Evolutionary conservation across 2,113 vertebrate genomes (phyloP).

Genomic region (Megalops atlanticus): DNA sequence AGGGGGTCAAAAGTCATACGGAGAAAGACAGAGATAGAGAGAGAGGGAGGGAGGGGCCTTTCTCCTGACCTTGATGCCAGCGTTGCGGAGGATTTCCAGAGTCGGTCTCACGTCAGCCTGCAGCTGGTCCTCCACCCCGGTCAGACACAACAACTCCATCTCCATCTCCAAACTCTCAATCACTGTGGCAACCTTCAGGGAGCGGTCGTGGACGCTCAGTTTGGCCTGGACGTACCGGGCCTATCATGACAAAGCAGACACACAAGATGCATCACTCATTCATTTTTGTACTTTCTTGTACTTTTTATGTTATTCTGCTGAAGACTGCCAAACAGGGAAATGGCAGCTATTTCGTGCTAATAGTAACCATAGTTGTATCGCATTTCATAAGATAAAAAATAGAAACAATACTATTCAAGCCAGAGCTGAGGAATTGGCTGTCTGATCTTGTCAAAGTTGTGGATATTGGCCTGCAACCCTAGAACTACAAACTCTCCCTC

Average conservation of each 20-base stretch:
- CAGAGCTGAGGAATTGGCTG: neutral
- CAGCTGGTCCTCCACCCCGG: conserved; percentile 94
- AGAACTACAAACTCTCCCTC: neutral
- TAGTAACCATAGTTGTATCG: neutral
- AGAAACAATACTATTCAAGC: neutral
- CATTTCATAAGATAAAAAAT: neutral
- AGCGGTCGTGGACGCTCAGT: conserved; percentile 93
- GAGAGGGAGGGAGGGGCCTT: neutral
- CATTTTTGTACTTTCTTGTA: neutral
- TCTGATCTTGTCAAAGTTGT: neutral
- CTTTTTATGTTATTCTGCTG: neutral
- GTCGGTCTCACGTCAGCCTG: conserved; percentile 92
- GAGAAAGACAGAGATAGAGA: neutral
- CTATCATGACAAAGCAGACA: conserved; percentile 58
- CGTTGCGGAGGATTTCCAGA: conserved; percentile 91
- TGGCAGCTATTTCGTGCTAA: neutral
- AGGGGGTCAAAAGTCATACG: neutral
- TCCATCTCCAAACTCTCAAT: conserved; percentile 98
- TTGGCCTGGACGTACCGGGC: conserved; percentile 93
- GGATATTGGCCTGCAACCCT: neutral
- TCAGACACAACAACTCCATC: conserved; percentile 95
- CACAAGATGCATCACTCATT: too few species aligned
- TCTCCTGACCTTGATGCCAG: conserved; percentile 89
- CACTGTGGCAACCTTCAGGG: conserved; percentile 93
- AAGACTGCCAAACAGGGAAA: neutral